Percentiles rank a stretch among this genome's conserved stretches.
phyloP scores from a whole-genome alignment of 2,888 invertebrate species.

The Masnerella sp. region DNA sequence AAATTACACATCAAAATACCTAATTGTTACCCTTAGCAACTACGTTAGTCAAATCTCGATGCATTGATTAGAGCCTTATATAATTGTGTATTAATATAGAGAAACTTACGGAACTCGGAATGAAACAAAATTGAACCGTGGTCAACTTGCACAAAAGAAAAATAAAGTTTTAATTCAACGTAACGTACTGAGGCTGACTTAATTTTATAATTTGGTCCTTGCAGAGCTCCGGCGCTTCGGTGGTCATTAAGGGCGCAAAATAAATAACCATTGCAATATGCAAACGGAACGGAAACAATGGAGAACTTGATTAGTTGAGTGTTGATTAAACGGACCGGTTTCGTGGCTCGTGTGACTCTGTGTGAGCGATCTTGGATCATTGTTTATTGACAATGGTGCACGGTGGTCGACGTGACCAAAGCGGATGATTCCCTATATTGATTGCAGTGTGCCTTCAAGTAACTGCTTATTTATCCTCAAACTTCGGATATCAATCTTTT shows the following conservation, averaged over 20 bases:
- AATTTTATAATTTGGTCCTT: not conserved
- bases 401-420: not conserved
- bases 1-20: conserved; percentile 6
- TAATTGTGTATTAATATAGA: conserved; percentile 10
- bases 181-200: not conserved
- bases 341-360: not conserved
- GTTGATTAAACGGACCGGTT: not conserved
- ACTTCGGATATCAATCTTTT: no score
- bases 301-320: no score
- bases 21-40: conserved; percentile 22
- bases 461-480: no score
- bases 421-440: not conserved
- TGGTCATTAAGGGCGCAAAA: no score
- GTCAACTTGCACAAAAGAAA: conserved; percentile 60
- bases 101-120: conserved; percentile 32
- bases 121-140: conserved; percentile 51
- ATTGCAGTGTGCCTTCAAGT: no score
- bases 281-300: no score
- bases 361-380: not conserved
- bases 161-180: conserved; percentile 27
- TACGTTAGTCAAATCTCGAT: conserved; percentile 11
- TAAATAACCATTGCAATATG: no score
- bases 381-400: no score
- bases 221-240: no score
- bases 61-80: conserved; percentile 24